Evolutionary conservation across 2,797 vertebrate species (phyloP), one percentile per base, ranked within the genome.

Genomic region (Epinephelus awoara): DNA sequence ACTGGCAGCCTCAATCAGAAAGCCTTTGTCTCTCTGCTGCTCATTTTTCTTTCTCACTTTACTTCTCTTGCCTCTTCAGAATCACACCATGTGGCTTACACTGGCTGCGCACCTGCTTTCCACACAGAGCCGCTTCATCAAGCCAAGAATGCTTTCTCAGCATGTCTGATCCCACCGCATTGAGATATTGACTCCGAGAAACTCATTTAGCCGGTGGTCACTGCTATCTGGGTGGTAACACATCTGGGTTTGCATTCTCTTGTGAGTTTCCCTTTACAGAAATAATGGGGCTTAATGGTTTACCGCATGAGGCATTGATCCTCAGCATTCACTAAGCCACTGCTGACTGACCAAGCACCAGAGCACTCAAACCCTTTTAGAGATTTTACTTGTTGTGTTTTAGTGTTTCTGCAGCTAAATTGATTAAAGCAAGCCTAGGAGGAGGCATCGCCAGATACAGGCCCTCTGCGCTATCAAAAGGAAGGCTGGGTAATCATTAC

Each of bases 241-340:
- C 65, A 52, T 84, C 68, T 80, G 71, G 61, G 70, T 88, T 83
- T 42, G 61, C 72, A 54, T 85, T 78, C 69, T 79, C 72, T 71
- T 47, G 74, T 61, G 76, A 76, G 67, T 85, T 88, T 82, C 66
- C 76, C 72, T 84, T 86, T 77, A 75, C 80, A 85, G 86, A 87
- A 87, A 92, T 93, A 91, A 94, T 90, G 86, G 82, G 62, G 44
- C 68, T 83, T 91, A 90, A 93, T 93, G 83, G 88, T 83, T 86
- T 72, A 76, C 67, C 59, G 65, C 81, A 72, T 67, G 65, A 63
- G 64, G 46, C 75, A 91, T 88, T 77, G 90, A 92, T 91, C 88
- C 47, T 77, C 65, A 55, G 65, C 68, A 52, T 80, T 81, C 67
- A 14, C 65, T 66, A 69, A 86, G 65, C 68, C 61, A 67, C 49